Evolutionary conservation across 1,140 invertebrate species (phyloP), one percentile per base, ranked within the genome.

Genomic region (Prorops nasuta): DNA sequence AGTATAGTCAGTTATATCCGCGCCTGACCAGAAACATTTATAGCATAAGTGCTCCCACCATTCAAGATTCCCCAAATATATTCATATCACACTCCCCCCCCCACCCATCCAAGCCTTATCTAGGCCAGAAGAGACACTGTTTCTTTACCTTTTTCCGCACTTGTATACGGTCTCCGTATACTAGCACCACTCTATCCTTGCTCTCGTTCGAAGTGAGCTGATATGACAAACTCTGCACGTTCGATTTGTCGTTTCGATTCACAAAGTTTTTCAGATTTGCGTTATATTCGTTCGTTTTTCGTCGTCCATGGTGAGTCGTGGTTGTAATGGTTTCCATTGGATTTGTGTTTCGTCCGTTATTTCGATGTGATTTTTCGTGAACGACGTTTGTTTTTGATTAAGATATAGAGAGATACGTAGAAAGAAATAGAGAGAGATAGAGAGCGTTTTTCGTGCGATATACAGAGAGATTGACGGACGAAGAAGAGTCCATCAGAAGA

Each of bases 101-200:
- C n/a, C n/a, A n/a, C n/a, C n/a, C n/a, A n/a, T n/a, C n/a, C n/a
- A n/a, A n/a, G n/a, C n/a, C n/a, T n/a, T n/a, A n/a, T n/a, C 32
- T 56, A 50, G 17, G 35, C 16, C 28, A 22, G 44, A 44, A 22
- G 48, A 51, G 48, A 40, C 53, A 51, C 53, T 58, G 46, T 63
- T 69, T 72, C 63, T 75, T 80, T 80, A 79, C 78, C 78, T 81
- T 79, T 66, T 73, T 70, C 57, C 77, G 74, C 51, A 80, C 78
- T 79, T 80, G 72, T 66, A 81, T 80, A 78, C 80, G 80, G 71
- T 81, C 79, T 61, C 74, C 76, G 63, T 80, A 81, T 61, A 81
- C 76, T 67, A 80, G 79, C 72, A 81, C 79, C 73, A 80, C 78
- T 70, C 78, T 78, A 72, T 81, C 79, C 75, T 74, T 78, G 69